Base-by-base conservation (phyloP, 2,888 invertebrate genomes). In the Antheraea assamensis region DNA sequence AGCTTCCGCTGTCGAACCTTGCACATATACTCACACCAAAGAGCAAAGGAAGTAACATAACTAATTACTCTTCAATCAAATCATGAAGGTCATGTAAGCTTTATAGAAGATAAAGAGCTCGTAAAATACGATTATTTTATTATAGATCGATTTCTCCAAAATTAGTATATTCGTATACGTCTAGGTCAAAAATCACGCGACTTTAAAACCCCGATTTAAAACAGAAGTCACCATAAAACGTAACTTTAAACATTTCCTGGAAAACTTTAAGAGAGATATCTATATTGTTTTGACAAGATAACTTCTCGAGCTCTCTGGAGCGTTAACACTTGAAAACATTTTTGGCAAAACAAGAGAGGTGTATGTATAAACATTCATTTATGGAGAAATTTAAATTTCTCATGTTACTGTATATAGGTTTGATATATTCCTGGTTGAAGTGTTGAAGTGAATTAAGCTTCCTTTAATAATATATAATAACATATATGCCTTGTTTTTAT, bases 261-360 rank as follows among this genome's bases (percentile, higher is more conserved):
- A 76, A 74, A 71, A 70, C 71, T 70, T 73, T 42, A 42, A 7
- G 75, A 76, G 73, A 74, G 74, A 75, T 75, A 76, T 76, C 75
- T 71, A 70, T 71, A 61, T 35, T 74, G 74, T 58, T 74, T 70
- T 74, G 71, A 74, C 71, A 72, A 76, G 77, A 77, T 76, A 76
- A 76, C 71, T 76, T 58, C 47, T 68, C 49, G 73, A 75, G 72
- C 66, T 75, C 13, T 5, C 10, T 68, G 68, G 31, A 68, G 68
- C 24, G 68, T 35, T 68, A 35, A 35, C n/a, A 35, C 68, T 76
- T 70, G 74, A 78, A 64, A 79, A 79, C 74, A 80, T 77, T 87
- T 85, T 84, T 83, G 85, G 81, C 85, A 87, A 85, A 85, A 87
- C 85, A 87, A 79, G 79, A 71, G 75, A 73, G 71, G 66, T 70